Conservation (phyloP, 2,797 vertebrate species). For the Linurgus olivaceus region DNA sequence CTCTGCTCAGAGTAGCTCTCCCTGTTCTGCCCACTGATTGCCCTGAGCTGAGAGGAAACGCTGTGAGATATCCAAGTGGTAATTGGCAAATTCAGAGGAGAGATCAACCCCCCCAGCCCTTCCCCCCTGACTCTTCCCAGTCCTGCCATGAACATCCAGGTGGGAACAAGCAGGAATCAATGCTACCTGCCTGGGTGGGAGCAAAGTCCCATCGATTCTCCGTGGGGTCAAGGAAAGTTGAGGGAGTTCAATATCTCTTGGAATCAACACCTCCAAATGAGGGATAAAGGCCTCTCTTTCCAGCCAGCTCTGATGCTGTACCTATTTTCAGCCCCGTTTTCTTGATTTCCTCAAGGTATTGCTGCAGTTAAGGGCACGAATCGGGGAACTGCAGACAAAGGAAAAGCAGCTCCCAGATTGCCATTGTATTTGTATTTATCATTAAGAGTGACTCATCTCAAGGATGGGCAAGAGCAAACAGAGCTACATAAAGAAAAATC, state of each 20-base stretch:
- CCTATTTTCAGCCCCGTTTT: neutral
- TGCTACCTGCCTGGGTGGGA: neutral
- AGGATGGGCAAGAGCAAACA: neutral
- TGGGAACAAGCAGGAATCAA: neutral
- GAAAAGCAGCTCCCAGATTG: neutral
- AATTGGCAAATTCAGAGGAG: slow-evolving; percentile 8
- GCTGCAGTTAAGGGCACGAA: neutral
- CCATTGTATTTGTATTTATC: neutral
- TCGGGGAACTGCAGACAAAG: neutral
- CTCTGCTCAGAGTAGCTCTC: neutral
- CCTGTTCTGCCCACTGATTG: neutral
- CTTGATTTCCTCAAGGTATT: neutral
- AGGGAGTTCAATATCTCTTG: neutral
- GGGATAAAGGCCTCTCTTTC: neutral
- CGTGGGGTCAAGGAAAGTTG: neutral
- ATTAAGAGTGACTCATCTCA: neutral
- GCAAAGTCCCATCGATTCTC: neutral
- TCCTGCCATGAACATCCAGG: neutral
- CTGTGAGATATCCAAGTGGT: neutral
- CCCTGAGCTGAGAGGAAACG: neutral
- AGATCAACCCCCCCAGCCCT: neutral
- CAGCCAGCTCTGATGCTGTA: neutral
- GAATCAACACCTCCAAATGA: neutral
- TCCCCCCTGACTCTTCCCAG: neutral
- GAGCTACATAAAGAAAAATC: neutral